A percentile compares a stretch with the other conserved stretches of the same genome.
phyloP scores from a whole-genome alignment of 2,888 invertebrate genomes.

The Beris morrisii region DNA sequence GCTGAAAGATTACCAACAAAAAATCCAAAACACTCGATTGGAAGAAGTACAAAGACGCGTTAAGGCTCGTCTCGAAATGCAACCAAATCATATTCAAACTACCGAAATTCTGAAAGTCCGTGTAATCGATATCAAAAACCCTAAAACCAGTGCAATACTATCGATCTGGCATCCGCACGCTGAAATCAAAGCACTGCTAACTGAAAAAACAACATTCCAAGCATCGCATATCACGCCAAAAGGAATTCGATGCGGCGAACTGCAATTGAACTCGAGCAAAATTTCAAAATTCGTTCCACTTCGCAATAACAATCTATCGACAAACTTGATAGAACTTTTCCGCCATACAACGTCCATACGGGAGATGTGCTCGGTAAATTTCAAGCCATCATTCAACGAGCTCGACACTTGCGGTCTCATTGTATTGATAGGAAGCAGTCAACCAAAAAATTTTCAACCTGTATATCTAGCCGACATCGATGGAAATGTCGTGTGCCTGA shows the following conservation, averaged over 20 bases:
- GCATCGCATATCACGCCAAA: constrained; percentile 63
- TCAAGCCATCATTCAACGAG: constrained; percentile 64
- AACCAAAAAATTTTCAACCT: constrained; percentile 56
- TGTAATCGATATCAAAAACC: constrained; percentile 49
- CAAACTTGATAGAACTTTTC: constrained; percentile 44
- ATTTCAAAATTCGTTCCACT: constrained; percentile 56
- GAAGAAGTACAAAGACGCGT: constrained; percentile 52
- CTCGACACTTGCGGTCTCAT: constrained; percentile 74
- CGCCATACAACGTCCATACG: constrained; percentile 58
- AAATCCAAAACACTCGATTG: constrained; percentile 50
- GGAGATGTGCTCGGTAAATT: constrained; percentile 52
- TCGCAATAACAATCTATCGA: not conserved
- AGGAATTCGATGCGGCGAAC: constrained; percentile 53
- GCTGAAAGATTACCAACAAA: constrained; percentile 54
- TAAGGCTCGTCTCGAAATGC: constrained; percentile 45
- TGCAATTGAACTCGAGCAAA: constrained; percentile 61
- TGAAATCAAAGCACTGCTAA: constrained; percentile 61
- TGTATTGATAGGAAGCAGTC: constrained; percentile 54
- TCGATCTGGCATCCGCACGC: constrained; percentile 74
- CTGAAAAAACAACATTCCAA: constrained; percentile 65
- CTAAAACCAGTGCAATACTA: constrained; percentile 57
- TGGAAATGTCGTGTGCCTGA: constrained; percentile 59
- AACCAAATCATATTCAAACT: constrained; percentile 47
- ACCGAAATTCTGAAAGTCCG: constrained; percentile 54
- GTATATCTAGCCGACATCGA: constrained; percentile 63